Conservation (phyloP, 2,888 invertebrate species). For the Pogonocherus hispidulus region DNA sequence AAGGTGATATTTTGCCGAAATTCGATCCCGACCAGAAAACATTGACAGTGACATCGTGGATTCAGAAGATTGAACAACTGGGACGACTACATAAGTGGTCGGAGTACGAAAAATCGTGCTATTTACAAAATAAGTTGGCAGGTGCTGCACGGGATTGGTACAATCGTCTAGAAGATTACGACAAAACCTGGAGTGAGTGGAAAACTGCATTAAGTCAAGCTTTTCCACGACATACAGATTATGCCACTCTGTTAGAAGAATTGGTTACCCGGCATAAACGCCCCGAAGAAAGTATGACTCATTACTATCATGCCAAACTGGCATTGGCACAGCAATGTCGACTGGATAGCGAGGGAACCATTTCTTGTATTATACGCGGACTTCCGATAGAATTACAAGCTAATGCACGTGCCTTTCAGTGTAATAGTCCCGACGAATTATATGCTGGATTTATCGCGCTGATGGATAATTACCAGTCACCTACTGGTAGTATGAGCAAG, state of each 20-base stretch:
- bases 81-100: background rate
- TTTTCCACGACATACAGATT: background rate
- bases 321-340: slow-evolving; percentile 3
- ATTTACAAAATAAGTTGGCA: background rate
- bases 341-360: slow-evolving; percentile 1
- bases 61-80: background rate
- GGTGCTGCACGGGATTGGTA: background rate
- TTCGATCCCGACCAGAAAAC: too few relatives aligned
- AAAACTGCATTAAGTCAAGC: background rate
- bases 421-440: background rate
- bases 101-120: background rate
- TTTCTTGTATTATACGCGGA: background rate
- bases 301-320: background rate
- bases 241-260: background rate
- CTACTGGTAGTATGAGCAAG: too few relatives aligned
- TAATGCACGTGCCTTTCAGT: slow-evolving; percentile 8
- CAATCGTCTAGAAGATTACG: background rate
- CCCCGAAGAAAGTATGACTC: background rate
- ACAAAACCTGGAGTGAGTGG: background rate
- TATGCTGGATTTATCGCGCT: slow-evolving; percentile 12
- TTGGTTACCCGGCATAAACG: background rate
- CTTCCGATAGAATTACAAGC: background rate
- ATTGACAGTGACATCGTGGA: background rate
- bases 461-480: background rate
- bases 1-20: too few relatives aligned